Percentiles rank a stretch among this genome's conserved stretches.
Conservation (phyloP, 30 jellyfish, hydroid and myxozoan species). For the Hydractinia echinata region DNA sequence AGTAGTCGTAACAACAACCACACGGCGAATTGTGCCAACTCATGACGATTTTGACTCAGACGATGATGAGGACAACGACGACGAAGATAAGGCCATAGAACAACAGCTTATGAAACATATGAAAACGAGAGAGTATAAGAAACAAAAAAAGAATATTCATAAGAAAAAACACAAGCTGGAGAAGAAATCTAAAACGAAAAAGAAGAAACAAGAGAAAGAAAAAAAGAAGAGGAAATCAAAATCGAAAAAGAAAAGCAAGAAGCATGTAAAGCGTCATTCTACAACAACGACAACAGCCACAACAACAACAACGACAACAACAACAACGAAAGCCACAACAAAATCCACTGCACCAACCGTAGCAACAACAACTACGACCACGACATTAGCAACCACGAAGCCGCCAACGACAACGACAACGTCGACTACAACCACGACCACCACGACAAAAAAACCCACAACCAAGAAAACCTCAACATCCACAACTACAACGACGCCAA, state of each 20-base stretch:
- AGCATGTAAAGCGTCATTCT: neutral
- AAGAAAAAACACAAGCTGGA: neutral
- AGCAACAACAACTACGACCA: neutral
- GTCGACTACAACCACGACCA: slow-evolving; percentile 25
- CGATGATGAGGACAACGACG: slow-evolving; percentile 9
- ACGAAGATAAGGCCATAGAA: neutral
- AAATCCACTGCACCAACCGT: neutral
- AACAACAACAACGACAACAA: neutral
- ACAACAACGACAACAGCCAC: neutral
- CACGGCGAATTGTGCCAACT: slow-evolving; percentile 17
- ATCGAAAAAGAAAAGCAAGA: neutral
- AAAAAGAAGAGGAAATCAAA: neutral
- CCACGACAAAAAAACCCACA: slow-evolving; percentile 14
- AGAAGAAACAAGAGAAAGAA: neutral
- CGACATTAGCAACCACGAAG: neutral
- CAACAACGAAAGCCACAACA: neutral
- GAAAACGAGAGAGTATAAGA: neutral
- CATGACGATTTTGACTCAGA: slow-evolving; percentile 21
- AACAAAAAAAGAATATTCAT: neutral
- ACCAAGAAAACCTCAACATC: neutral
- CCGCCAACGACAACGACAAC: slow-evolving; percentile 8
- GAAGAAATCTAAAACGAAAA: too few relatives aligned
- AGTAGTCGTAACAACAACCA: slow-evolving; percentile 5
- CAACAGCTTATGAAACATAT: slow-evolving; percentile 2
- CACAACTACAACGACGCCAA: neutral